Conservation (phyloP, 1,140 invertebrate genomes). For the Drosophila arawakana region DNA sequence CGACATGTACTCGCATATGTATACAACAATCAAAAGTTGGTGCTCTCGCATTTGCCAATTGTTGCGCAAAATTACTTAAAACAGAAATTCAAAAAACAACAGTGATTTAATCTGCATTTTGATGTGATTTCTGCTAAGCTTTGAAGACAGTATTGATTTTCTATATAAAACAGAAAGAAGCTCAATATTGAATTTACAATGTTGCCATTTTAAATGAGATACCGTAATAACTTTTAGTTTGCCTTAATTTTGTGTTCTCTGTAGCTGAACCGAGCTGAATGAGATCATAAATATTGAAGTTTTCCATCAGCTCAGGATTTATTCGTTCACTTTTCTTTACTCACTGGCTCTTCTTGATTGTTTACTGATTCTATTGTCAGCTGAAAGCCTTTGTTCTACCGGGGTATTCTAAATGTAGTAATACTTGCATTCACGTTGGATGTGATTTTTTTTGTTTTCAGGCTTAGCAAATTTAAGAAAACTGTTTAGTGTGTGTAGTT, state of each 20-base stretch:
- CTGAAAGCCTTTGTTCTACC: not conserved
- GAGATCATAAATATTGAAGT: not conserved
- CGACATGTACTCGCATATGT: not conserved
- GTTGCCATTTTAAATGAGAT: not conserved
- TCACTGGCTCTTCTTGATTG: not conserved
- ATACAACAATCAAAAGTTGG: conserved; percentile 13
- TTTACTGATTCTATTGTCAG: not conserved
- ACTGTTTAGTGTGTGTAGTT: not conserved
- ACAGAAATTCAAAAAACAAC: conserved; percentile 46
- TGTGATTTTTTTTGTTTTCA: not conserved
- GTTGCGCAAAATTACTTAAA: conserved; percentile 46
- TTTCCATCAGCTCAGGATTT: not conserved
- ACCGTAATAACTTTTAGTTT: too few relatives aligned
- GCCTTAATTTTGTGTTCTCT: too few relatives aligned
- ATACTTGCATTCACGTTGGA: not conserved
- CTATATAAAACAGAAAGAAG: conserved; percentile 17
- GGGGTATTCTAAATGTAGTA: not conserved
- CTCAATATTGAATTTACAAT: conserved; percentile 2
- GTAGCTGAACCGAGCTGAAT: not conserved
- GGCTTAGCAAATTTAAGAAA: not conserved
- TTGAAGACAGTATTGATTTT: conserved; percentile 2
- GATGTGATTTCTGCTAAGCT: conserved; percentile 31
- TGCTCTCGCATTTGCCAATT: conserved; percentile 52
- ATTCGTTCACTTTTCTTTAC: not conserved
- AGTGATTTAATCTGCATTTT: conserved; percentile 71